Base-by-base conservation (phyloP, 2,888 invertebrate genomes). In the Linnaemya vulpina region DNA sequence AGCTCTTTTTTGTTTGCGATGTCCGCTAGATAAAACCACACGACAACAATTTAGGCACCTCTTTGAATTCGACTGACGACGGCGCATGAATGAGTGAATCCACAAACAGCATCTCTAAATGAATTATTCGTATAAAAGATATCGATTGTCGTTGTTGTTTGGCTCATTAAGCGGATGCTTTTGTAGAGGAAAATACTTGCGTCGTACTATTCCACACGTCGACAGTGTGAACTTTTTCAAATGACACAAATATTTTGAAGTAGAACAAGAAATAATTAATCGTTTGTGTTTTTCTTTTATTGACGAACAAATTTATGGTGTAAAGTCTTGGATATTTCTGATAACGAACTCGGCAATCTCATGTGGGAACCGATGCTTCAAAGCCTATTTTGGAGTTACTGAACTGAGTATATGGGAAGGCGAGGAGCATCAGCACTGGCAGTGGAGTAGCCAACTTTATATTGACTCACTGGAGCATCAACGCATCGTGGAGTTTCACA, bases 11-110 rank as follows among this genome's bases (percentile, higher is more conserved):
- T 55, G 40, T 55, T 35, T 71, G 53, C 40, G 30, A 20, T 38
- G 68, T 60, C 49, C 58, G 38, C 22, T 43, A 43, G 30, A 58
- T 5, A 60, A 68, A 40, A 49, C 3, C 49, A 68, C 60, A 63
- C 30, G n/a, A n/a, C n/a, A 71, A 53, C 53, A 63, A 74, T 67
- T 73, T 80, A 49, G 40, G 3, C 73, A 80, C 49, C 74, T 80
- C 60, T 73, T 80, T 49, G 22, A 38, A 73, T 7, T 43, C 10
- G 35, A 3, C 35, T 38, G 4, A 43, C 10, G 35, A 3, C 35
- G 49, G 4, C 38, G n/a, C 53, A 55, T 35, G 43, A 22, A 25
- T 60, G 30, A n/a, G n/a, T n/a, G 15, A 51, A 77, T 15, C 8
- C 46, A 63, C 20, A 17, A 40, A 5, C 20, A 78, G 20, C 58